A percentile compares a stretch with the other conserved stretches of the same genome.
Evolutionary conservation across 2,797 vertebrate species (phyloP).

Genomic region (Iguana delicatissima): DNA sequence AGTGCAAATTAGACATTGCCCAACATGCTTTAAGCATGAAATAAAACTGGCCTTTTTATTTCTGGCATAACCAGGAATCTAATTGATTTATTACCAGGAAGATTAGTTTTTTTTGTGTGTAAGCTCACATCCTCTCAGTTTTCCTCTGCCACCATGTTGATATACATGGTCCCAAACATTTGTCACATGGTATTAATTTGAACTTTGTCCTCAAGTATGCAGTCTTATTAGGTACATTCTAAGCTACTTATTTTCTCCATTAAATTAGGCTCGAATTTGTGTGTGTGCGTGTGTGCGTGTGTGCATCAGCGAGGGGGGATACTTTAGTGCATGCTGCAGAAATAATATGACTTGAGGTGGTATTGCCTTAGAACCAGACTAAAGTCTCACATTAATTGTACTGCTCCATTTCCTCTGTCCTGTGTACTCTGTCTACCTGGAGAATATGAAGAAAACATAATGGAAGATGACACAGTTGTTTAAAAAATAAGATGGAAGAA

Average conservation of each 20-base stretch:
- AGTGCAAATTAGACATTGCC: neutral
- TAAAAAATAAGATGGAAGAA: neutral
- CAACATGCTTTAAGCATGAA: neutral
- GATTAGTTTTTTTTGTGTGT: neutral
- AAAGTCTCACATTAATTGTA: neutral
- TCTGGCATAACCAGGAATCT: neutral
- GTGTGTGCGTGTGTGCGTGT: neutral
- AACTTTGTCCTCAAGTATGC: neutral
- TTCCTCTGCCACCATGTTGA: neutral
- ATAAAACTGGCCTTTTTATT: neutral
- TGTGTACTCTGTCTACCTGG: neutral
- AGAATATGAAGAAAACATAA: neutral
- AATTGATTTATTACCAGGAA: neutral
- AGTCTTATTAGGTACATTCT: neutral
- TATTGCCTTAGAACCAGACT: neutral
- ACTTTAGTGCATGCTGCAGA: neutral
- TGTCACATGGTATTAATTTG: neutral
- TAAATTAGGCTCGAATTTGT: neutral
- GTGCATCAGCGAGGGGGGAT: neutral
- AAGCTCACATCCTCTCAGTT: neutral
- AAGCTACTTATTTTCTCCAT: neutral
- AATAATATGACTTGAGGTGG: neutral
- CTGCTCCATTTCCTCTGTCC: conserved; percentile 28
- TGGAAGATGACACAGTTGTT: neutral
- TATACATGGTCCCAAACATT: neutral